Conservation (phyloP, 1,140 invertebrate genomes). For the Ooceraea biroi region DNA sequence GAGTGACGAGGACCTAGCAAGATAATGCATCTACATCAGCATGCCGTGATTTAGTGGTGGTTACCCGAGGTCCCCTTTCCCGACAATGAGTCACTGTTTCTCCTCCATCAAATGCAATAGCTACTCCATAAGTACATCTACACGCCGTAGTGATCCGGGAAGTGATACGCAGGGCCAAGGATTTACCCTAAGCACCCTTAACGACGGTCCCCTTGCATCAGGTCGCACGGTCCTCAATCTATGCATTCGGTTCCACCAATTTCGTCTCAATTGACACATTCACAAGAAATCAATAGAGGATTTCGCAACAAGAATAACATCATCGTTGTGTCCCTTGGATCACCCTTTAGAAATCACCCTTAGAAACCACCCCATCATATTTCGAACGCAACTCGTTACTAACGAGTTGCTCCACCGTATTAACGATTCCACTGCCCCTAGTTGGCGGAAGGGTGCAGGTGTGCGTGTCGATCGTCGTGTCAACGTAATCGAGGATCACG, state of each 20-base stretch:
- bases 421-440: neutral
- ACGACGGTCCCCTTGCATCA: neutral
- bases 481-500: constrained; percentile 42
- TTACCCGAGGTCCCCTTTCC: constrained; percentile 43
- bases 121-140: constrained; percentile 30
- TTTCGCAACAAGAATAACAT: constrained; percentile 3
- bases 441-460: neutral
- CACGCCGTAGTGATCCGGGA: constrained; percentile 17
- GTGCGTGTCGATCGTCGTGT: neutral
- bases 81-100: constrained; percentile 69
- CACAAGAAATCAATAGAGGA: neutral
- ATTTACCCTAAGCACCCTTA: constrained; percentile 31
- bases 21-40: constrained; percentile 66
- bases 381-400: neutral
- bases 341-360: too few relatives aligned
- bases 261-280: too few relatives aligned
- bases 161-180: constrained; percentile 11
- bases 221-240: constrained; percentile 11
- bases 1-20: constrained; percentile 64
- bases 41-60: constrained; percentile 64
- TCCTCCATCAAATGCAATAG: constrained; percentile 54
- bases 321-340: neutral
- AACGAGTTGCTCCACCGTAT: too few relatives aligned
- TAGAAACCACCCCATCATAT: neutral
- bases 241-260: neutral